These are phyloP conservation scores for Cyrtonyx montezumae DNA, from an alignment of 2,113 vertebrate genomes.

Conservation along the genomic window DNA sequence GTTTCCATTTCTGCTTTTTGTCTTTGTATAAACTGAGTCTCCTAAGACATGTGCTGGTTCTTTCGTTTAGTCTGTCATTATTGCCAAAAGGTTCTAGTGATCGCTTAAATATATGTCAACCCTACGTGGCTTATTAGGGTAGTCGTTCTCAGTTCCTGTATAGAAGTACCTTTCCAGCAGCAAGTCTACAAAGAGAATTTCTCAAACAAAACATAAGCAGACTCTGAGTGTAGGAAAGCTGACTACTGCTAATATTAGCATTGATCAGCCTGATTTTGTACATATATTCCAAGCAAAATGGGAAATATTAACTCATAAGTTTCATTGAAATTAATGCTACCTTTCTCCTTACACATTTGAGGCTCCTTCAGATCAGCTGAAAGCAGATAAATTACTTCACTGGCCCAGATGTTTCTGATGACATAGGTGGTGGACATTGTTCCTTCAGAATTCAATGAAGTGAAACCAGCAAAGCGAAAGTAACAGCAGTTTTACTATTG, in stretches of 20 bases:
- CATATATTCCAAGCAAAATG: not conserved
- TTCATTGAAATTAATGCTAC: not conserved
- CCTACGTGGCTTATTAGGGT: not conserved
- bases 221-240: not conserved
- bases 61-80: not conserved
- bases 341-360: not conserved
- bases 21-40: not conserved
- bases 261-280: not conserved
- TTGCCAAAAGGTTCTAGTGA: not conserved
- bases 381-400: not conserved
- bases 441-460: not conserved
- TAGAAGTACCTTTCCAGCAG: not conserved
- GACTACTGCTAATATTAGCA: not conserved
- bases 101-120: not conserved
- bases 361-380: not conserved
- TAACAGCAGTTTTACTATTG: not conserved
- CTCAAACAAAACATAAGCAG: not conserved
- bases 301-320: not conserved
- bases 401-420: not conserved
- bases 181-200: not conserved
- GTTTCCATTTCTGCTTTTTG: not conserved
- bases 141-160: not conserved
- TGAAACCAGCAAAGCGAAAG: not conserved
- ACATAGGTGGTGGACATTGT: accelerated
- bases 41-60: not conserved